phyloP scores from a whole-genome alignment of 2,888 invertebrate species.

The Spicauda simplicius region DNA sequence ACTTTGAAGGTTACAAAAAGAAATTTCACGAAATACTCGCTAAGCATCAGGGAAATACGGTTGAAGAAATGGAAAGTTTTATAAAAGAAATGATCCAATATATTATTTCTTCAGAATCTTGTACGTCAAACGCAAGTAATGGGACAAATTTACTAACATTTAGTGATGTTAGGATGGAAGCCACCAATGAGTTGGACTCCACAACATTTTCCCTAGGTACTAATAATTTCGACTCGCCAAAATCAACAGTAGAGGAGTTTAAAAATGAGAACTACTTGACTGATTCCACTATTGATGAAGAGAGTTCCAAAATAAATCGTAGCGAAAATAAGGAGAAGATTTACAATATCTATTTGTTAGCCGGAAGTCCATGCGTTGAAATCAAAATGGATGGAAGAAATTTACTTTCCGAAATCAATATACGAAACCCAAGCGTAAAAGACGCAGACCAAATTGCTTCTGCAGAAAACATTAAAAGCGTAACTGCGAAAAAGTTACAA shows the following conservation, averaged over 20 bases:
- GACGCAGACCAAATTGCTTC: constrained; percentile 56
- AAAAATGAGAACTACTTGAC: constrained; percentile 64
- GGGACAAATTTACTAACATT: neutral
- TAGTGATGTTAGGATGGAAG: neutral
- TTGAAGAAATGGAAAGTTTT: constrained; percentile 70
- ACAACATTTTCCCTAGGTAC: constrained; percentile 6
- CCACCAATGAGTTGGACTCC: neutral
- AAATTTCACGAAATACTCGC: constrained; percentile 67
- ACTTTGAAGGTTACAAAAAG: constrained; percentile 67
- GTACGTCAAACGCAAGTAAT: constrained; percentile 44
- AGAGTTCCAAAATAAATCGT: constrained; percentile 43
- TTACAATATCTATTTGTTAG: constrained; percentile 59
- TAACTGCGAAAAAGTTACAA: constrained; percentile 61
- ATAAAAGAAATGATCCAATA: constrained; percentile 71
- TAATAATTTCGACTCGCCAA: constrained; percentile 2
- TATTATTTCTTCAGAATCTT: constrained; percentile 63
- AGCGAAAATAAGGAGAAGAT: constrained; percentile 52
- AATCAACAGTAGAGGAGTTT: constrained; percentile 56
- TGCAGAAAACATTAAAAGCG: constrained; percentile 62
- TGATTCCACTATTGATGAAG: constrained; percentile 57
- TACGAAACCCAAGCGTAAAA: constrained; percentile 50
- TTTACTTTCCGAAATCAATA: constrained; percentile 67
- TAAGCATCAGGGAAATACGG: constrained; percentile 59
- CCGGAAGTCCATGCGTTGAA: constrained; percentile 54
- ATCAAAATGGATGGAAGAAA: constrained; percentile 63